Conservation (phyloP, 2,888 invertebrate genomes). For the Acronicta aceris region DNA sequence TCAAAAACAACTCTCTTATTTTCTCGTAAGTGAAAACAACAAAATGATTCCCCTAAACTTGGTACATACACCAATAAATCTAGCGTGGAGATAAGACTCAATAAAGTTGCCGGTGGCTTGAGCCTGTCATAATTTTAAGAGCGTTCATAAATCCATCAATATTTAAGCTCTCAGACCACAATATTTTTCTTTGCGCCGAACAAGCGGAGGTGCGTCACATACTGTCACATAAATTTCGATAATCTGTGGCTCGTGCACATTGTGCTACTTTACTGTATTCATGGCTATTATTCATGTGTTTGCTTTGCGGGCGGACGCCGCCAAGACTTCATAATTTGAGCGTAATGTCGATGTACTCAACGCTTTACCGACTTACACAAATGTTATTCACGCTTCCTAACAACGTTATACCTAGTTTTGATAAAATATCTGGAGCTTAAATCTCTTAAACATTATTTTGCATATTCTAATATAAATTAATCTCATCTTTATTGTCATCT, state of each 20-base stretch:
- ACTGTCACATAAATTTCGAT: conserved; percentile 85
- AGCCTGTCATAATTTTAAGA: conserved; percentile 85
- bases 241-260: conserved; percentile 80
- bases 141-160: conserved; percentile 88
- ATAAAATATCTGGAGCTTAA: background rate
- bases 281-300: conserved; percentile 82
- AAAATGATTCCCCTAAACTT: conserved; percentile 74
- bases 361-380: conserved; percentile 54
- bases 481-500: no score
- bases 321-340: conserved; percentile 81
- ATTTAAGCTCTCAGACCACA: conserved; percentile 84
- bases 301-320: conserved; percentile 77
- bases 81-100: conserved; percentile 80
- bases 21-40: conserved; percentile 68
- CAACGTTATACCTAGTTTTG: background rate
- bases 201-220: conserved; percentile 81
- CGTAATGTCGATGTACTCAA: conserved; percentile 72
- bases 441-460: no score
- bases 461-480: no score
- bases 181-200: conserved; percentile 81
- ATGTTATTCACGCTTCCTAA: conserved; percentile 23
- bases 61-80: conserved; percentile 80
- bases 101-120: conserved; percentile 81
- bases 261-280: conserved; percentile 77
- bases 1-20: conserved; percentile 52